Percentiles rank a stretch among this genome's conserved stretches.
Evolutionary conservation across 2,113 vertebrate genomes (phyloP).

Genomic region (Brachypodius melanocephalos): DNA sequence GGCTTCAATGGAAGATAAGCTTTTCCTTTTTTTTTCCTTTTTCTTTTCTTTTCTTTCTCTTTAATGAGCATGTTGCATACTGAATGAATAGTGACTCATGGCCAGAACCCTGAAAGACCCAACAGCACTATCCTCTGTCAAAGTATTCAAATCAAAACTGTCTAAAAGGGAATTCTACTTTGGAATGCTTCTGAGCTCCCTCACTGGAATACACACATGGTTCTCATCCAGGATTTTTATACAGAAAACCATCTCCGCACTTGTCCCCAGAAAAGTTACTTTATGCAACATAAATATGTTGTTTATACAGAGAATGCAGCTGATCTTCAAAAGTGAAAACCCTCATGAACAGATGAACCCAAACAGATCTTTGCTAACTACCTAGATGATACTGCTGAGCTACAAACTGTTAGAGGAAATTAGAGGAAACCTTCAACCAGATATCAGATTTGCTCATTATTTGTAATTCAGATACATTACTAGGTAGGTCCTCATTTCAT

Average conservation of each 20-base stretch:
- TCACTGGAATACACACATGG: not conserved
- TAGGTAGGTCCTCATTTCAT: not conserved
- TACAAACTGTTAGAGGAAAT: not conserved
- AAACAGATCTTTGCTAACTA: not conserved
- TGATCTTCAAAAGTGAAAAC: not conserved
- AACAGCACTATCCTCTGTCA: not conserved
- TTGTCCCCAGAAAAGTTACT: not conserved
- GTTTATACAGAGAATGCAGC: not conserved
- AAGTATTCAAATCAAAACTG: not conserved
- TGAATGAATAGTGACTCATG: not conserved
- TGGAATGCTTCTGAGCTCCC: not conserved
- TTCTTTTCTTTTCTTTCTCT: not conserved
- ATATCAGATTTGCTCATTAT: not conserved
- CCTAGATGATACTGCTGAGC: not conserved
- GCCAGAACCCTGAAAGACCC: not conserved
- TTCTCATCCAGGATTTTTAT: not conserved
- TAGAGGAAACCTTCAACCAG: not conserved
- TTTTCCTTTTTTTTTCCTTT: accelerated
- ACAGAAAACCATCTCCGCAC: not conserved
- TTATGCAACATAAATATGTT: not conserved
- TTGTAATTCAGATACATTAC: not conserved
- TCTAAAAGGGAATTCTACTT: not conserved
- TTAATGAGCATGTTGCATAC: not conserved
- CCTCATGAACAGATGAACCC: accelerated
- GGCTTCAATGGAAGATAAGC: not conserved